These are phyloP conservation scores for Oncorhynchus gorbuscha DNA, from an alignment of 2,113 vertebrate genomes.

Conservation along the genomic window DNA sequence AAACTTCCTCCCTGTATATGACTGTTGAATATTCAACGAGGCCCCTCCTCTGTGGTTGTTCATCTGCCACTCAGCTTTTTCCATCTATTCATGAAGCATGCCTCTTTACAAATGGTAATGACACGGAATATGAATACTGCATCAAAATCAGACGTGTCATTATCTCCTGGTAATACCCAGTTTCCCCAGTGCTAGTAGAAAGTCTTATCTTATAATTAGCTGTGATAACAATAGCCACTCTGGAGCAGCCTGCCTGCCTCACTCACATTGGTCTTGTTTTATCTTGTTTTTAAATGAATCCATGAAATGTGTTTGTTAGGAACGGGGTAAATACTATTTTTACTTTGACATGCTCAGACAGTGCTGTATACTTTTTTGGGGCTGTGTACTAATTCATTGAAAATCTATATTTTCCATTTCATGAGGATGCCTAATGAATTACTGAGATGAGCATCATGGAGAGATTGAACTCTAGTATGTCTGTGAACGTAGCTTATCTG, in stretches of 20 bases:
- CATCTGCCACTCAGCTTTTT: conserved; percentile 29
- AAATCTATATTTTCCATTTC: conserved; percentile 67
- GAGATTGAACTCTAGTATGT: conserved; percentile 59
- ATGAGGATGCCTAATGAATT: conserved; percentile 50
- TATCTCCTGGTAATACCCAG: conserved; percentile 40
- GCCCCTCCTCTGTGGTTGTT: conserved; percentile 23
- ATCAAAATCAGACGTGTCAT: conserved; percentile 33
- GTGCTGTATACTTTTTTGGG: conserved; percentile 48
- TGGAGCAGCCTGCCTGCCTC: no score
- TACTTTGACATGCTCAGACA: conserved; percentile 28
- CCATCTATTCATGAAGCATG: conserved; percentile 43
- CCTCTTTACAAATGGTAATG: conserved; percentile 50
- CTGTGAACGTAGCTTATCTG: neutral
- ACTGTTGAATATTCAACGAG: no score
- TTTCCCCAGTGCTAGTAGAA: conserved; percentile 32
- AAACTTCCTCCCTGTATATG: no score
- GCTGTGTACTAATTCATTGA: conserved; percentile 52
- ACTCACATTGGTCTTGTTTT: conserved; percentile 25
- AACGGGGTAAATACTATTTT: conserved; percentile 32
- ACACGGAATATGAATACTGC: conserved; percentile 33
- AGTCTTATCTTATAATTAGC: conserved; percentile 53
- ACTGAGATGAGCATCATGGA: conserved; percentile 64
- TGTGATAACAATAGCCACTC: conserved; percentile 43
- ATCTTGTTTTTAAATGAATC: conserved; percentile 15
- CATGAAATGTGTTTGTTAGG: neutral